phyloP scores from a whole-genome alignment of 1,140 invertebrate species.

The Babylonia areolata region DNA sequence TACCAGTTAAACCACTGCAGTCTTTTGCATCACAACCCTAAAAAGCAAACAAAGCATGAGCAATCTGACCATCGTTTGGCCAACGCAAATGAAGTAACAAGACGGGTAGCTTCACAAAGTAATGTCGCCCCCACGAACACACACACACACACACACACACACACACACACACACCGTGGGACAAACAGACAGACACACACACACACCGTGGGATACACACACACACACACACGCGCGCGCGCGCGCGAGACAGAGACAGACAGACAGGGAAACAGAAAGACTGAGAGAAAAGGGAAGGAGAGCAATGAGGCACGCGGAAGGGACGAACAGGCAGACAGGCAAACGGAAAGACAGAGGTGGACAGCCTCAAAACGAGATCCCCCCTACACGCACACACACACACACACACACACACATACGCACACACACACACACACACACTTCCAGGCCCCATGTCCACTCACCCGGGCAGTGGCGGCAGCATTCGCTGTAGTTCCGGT shows the following conservation, averaged over 20 bases:
- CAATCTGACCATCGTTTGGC: no score
- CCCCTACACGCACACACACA: slow-evolving; percentile 3
- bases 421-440: slow-evolving; percentile 20
- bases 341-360: neutral
- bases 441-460: no score
- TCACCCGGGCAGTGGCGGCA: slow-evolving; percentile 26
- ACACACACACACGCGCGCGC: no score
- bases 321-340: neutral
- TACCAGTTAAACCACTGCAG: no score
- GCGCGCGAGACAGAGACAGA: neutral
- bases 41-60: no score
- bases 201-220: no score
- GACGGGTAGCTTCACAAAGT: neutral
- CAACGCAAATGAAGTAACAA: neutral
- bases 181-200: no score
- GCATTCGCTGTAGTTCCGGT: slow-evolving; percentile 12
- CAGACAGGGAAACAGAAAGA: neutral
- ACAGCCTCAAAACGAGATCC: neutral
- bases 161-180: no score
- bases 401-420: neutral
- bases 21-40: no score
- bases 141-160: no score
- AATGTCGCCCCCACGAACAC: no score
- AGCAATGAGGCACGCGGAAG: neutral
- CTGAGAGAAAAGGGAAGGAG: neutral